Evolutionary conservation across 2,888 invertebrate genomes (phyloP).

Genomic region (Drosophila demipolita): DNA sequence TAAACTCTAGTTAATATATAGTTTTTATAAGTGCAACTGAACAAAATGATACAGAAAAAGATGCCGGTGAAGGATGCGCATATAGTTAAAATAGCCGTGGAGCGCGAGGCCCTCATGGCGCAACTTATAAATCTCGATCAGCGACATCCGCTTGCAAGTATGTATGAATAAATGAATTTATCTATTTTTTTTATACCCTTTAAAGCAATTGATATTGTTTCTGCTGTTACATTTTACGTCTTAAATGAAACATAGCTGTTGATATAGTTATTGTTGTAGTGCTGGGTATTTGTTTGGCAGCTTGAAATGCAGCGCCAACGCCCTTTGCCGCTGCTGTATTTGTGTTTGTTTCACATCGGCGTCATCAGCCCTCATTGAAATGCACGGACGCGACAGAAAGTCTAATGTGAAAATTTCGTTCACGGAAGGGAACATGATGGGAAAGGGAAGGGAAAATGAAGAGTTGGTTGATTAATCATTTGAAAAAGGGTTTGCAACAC

Average conservation of each 20-base stretch:
- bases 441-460: neutral
- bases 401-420: neutral
- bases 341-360: constrained; percentile 45
- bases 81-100: constrained; percentile 95
- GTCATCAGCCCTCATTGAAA: constrained; percentile 54
- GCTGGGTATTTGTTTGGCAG: neutral
- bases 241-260: too few relatives aligned
- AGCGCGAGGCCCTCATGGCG: constrained; percentile 90
- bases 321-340: constrained; percentile 49
- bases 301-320: constrained; percentile 59
- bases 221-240: neutral
- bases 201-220: constrained; percentile 1
- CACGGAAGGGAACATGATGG: neutral
- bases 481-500: neutral
- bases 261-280: neutral
- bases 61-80: constrained; percentile 93
- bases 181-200: neutral
- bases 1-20: constrained; percentile 27
- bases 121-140: constrained; percentile 95
- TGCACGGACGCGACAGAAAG: constrained; percentile 56
- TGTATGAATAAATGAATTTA: constrained; percentile 30
- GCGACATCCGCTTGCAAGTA: constrained; percentile 92
- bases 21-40: neutral
- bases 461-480: neutral
- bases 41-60: constrained; percentile 86